Conservation (phyloP, 2,888 invertebrate species). For the Physocephala rufipes region DNA sequence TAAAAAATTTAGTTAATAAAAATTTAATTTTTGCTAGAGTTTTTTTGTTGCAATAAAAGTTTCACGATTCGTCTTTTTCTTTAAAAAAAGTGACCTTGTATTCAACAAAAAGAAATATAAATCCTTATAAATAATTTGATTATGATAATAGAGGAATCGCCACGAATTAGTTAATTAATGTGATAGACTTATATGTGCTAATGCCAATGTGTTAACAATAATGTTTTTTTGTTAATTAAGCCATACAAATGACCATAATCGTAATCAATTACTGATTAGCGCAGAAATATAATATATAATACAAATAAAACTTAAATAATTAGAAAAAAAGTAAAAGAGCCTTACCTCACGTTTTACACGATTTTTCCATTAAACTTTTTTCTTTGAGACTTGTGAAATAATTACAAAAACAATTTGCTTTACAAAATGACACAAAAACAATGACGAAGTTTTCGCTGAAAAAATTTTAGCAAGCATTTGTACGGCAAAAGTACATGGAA, state of each 20-base stretch:
- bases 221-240: slow-evolving; percentile 17
- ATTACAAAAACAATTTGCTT: background rate
- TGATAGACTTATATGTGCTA: too few species aligned
- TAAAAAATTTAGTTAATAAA: too few species aligned
- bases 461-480: too few species aligned
- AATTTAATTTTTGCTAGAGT: too few species aligned
- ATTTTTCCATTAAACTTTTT: slow-evolving; percentile 14
- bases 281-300: background rate
- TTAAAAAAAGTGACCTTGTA: background rate
- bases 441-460: slow-evolving; percentile 6
- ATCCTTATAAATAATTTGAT: background rate
- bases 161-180: too few species aligned
- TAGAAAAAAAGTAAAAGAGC: background rate
- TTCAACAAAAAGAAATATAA: background rate
- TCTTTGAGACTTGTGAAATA: background rate
- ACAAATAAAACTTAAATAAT: background rate
- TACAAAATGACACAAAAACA: background rate
- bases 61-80: too few species aligned
- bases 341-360: slow-evolving; percentile 4
- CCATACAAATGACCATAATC: slow-evolving; percentile 18
- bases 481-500: too few species aligned
- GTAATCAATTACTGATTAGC: background rate
- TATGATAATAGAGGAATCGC: too few species aligned
- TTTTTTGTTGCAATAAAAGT: too few species aligned
- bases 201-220: too few species aligned